Evolutionary conservation across 2,797 vertebrate species (phyloP).

Genomic region (Serranus cabrilla): DNA sequence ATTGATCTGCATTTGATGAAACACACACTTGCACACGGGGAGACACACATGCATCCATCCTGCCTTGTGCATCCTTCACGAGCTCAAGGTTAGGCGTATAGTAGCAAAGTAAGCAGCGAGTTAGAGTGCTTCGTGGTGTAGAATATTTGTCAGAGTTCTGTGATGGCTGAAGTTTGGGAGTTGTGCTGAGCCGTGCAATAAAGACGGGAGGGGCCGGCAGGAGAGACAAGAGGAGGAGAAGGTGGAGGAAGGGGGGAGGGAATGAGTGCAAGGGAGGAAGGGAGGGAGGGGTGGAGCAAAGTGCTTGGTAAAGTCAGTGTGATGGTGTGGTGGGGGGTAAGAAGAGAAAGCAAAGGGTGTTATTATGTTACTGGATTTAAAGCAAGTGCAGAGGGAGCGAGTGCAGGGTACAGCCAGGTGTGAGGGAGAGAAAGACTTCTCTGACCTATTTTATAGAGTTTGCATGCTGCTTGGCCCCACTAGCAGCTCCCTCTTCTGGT

Average conservation of each 20-base stretch:
- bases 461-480: slow-evolving; percentile 54
- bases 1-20: slow-evolving; percentile 85
- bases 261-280: neutral
- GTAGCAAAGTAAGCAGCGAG: slow-evolving; percentile 74
- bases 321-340: slow-evolving; percentile 5
- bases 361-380: slow-evolving; percentile 49
- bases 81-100: slow-evolving; percentile 77
- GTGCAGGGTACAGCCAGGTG: slow-evolving; percentile 55
- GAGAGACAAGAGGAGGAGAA: slow-evolving; percentile 41
- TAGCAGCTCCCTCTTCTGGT: slow-evolving; percentile 82
- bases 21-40: slow-evolving; percentile 41
- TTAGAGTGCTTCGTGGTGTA: slow-evolving; percentile 72
- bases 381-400: slow-evolving; percentile 39
- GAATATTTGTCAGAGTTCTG: slow-evolving; percentile 80
- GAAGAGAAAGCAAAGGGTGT: slow-evolving; percentile 28
- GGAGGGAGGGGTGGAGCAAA: slow-evolving; percentile 22
- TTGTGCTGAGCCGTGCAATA: slow-evolving; percentile 81
- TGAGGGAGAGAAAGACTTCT: slow-evolving; percentile 59
- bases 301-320: slow-evolving; percentile 31
- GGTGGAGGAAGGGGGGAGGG: slow-evolving; percentile 39
- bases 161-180: slow-evolving; percentile 79
- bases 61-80: slow-evolving; percentile 71
- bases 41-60: slow-evolving; percentile 56
- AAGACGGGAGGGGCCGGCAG: slow-evolving; percentile 51
- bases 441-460: slow-evolving; percentile 81